Conservation (phyloP, 2,888 invertebrate genomes). For the Aphodius granarius region DNA sequence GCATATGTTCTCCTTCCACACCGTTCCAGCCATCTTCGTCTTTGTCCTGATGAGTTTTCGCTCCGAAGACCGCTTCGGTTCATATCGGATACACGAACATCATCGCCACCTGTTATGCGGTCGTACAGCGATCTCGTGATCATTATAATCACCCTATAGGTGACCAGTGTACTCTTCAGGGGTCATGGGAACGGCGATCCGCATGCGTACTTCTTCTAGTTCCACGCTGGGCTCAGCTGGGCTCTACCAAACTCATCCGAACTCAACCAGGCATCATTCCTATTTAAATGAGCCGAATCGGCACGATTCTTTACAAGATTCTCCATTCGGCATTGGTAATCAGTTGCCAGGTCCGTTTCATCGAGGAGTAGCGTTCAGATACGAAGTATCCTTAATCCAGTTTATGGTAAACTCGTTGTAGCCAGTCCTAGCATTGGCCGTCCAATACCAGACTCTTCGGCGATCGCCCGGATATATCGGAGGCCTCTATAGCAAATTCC, state of each 20-base stretch:
- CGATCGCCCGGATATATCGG: neutral
- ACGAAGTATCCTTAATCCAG: neutral
- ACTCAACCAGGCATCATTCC: neutral
- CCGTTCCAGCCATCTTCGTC: neutral
- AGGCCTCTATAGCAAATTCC: neutral
- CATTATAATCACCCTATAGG: neutral
- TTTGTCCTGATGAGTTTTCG: neutral
- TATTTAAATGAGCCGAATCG: neutral
- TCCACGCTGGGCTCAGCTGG: conserved; percentile 27
- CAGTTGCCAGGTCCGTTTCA: neutral
- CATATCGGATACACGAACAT: neutral
- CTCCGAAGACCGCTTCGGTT: neutral
- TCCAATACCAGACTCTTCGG: neutral
- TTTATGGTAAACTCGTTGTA: neutral
- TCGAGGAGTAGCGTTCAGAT: neutral
- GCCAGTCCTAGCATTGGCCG: neutral
- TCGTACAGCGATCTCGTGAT: neutral
- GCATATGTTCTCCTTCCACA: neutral
- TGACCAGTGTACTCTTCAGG: conserved; percentile 23
- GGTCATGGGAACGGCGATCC: conserved; percentile 42
- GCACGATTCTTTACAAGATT: neutral
- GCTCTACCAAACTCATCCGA: conserved; percentile 15
- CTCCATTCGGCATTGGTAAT: neutral
- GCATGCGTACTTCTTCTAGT: conserved; percentile 35
- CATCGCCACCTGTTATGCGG: neutral